phyloP scores from a whole-genome alignment of 2,113 vertebrate species.

The Ibidorhyncha struthersii region DNA sequence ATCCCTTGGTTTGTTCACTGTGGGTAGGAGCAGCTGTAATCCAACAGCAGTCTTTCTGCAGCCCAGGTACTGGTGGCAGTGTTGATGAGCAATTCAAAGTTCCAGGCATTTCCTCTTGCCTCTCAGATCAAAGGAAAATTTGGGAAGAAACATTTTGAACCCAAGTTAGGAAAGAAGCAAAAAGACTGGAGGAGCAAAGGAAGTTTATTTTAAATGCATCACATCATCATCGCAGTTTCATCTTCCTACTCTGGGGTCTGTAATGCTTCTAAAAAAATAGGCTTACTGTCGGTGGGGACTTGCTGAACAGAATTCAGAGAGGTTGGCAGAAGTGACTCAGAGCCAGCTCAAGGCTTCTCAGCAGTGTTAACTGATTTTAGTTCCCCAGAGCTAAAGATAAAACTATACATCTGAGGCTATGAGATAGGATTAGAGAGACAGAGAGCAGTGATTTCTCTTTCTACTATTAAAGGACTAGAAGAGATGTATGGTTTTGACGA shows the following conservation, averaged over 20 bases:
- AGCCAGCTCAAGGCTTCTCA: slow-evolving; percentile 32
- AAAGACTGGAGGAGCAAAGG: background rate
- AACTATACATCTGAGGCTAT: background rate
- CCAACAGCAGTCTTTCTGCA: background rate
- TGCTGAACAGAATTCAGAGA: slow-evolving; percentile 36
- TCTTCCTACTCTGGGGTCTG: slow-evolving; percentile 42
- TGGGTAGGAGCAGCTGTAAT: background rate
- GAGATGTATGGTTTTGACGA: background rate
- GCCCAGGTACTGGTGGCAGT: background rate
- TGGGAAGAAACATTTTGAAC: background rate
- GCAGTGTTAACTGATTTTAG: slow-evolving; percentile 29
- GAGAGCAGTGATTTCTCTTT: background rate
- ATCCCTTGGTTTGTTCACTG: background rate
- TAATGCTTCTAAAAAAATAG: slow-evolving; percentile 30
- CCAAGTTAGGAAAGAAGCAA: background rate
- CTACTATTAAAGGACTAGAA: background rate
- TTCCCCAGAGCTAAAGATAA: slow-evolving; percentile 38
- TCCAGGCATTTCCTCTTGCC: background rate
- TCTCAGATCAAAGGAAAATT: background rate
- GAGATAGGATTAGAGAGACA: background rate
- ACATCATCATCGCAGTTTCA: slow-evolving; percentile 11
- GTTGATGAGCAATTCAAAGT: background rate
- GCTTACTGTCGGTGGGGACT: background rate
- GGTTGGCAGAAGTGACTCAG: slow-evolving; percentile 48
- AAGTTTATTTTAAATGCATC: slow-evolving; percentile 45